Percentiles rank a stretch among this genome's conserved stretches.
These are phyloP conservation scores for Erithacus rubecula DNA, from an alignment of 2,797 vertebrate genomes.

Conservation along the genomic window DNA sequence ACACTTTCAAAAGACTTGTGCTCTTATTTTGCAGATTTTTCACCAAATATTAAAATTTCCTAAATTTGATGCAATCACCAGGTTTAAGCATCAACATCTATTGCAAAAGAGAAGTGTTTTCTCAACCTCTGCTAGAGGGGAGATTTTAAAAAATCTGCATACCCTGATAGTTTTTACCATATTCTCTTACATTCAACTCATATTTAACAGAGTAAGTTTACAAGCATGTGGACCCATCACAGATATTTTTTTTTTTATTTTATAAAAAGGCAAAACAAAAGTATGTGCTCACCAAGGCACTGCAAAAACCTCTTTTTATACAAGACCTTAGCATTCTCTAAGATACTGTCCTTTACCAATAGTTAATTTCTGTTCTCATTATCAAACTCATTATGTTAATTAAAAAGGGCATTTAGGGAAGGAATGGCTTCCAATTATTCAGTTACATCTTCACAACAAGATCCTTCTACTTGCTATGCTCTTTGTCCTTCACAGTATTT, in stretches of 20 bases:
- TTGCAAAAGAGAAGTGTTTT: neutral
- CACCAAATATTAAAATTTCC: neutral
- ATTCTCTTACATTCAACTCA: neutral
- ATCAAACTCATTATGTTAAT: neutral
- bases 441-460: neutral
- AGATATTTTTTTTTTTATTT: too few species aligned
- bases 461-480: neutral
- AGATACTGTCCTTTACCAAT: neutral
- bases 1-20: neutral
- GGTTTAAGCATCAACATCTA: neutral
- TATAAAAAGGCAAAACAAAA: neutral
- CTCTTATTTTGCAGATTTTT: neutral
- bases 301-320: neutral
- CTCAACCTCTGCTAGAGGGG: neutral
- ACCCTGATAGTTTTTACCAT: neutral
- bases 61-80: neutral
- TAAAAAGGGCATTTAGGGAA: neutral
- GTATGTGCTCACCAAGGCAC: neutral
- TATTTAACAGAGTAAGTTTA: neutral
- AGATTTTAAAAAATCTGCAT: neutral
- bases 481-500: conserved; percentile 21
- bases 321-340: neutral
- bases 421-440: conserved; percentile 22
- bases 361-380: conserved; percentile 18
- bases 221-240: neutral